Evolutionary conservation across 2,888 invertebrate species (phyloP), one percentile per base, ranked within the genome.

Genomic region (Hyppa rectilinea): DNA sequence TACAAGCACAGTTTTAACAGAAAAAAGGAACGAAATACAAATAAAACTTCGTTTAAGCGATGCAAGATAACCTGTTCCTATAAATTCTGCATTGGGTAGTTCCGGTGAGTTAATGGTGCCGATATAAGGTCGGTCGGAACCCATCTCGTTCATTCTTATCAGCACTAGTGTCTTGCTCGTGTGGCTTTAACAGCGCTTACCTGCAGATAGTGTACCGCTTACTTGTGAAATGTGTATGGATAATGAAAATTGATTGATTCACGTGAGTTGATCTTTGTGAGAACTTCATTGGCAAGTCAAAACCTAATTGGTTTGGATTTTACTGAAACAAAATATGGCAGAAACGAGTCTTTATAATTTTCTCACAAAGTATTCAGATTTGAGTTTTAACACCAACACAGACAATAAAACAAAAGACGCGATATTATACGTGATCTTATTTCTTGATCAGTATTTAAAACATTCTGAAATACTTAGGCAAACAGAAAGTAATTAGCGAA

Each of bases 41-140:
- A n/a, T 31, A n/a, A 40, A 52, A 23, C 45, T 29, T n/a, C 26
- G 20, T 40, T 47, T 40, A 14, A 66, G 47, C 10, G 31, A 40
- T 62, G 43, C 26, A 58, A 80, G 89, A 87, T 89, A 90, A 83
- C 87, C 85, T 78, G 76, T 72, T 64, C 72, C 80, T 80, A 87
- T 91, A 92, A 90, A 90, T 87, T 68, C 70, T 10, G 55, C 53
- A 62, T 66, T n/a, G 52, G 78, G 71, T 84, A 77, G 74, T 81
- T 76, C 45, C 66, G 68, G 81, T 89, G 88, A 91, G 89, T 92
- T 90, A 92, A 88, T 89, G 91, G 82, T 68, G 71, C 79, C 88
- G 92, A 92, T 92, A 91, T 88, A 89, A 89, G 93, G 91, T 91
- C 88, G 92, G 91, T 85, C 90, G 82, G 63, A 74, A 88, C 85